A percentile compares a stretch with the other conserved stretches of the same genome.
These are phyloP conservation scores for Python bivittatus DNA, from an alignment of 2,113 vertebrate genomes.

Conservation along the genomic window DNA sequence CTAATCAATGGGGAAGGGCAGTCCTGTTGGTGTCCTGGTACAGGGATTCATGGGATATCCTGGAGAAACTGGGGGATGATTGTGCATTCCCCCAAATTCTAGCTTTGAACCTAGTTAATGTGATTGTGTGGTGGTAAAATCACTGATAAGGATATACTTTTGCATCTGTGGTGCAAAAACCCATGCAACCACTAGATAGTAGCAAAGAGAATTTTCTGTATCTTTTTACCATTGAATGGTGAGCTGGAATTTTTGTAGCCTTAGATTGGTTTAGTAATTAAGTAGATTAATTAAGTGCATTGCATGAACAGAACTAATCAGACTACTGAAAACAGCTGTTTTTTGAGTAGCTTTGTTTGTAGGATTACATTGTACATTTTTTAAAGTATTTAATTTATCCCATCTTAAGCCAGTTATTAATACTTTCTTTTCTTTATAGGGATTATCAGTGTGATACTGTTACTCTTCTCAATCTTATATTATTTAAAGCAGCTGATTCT, in stretches of 20 bases:
- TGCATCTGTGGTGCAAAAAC: neutral
- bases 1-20: neutral
- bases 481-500: slow-evolving; percentile 98
- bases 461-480: slow-evolving; percentile 96
- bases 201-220: neutral
- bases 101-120: neutral
- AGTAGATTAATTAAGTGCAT: neutral
- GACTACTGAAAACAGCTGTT: neutral
- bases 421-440: slow-evolving; percentile 71
- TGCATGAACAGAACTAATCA: neutral
- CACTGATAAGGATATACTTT: neutral
- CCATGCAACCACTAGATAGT: neutral
- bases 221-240: neutral
- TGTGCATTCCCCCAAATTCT: neutral
- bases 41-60: neutral
- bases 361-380: neutral
- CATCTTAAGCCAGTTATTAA: slow-evolving; percentile 9
- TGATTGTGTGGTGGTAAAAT: neutral
- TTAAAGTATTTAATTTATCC: neutral
- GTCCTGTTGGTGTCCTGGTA: neutral
- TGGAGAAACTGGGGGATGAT: neutral
- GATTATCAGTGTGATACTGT: slow-evolving; percentile 99
- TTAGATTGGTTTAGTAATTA: neutral
- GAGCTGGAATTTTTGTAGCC: neutral
- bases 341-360: neutral